phyloP scores from a whole-genome alignment of 2,113 vertebrate genomes.

The Sarotherodon lohbergeri region DNA sequence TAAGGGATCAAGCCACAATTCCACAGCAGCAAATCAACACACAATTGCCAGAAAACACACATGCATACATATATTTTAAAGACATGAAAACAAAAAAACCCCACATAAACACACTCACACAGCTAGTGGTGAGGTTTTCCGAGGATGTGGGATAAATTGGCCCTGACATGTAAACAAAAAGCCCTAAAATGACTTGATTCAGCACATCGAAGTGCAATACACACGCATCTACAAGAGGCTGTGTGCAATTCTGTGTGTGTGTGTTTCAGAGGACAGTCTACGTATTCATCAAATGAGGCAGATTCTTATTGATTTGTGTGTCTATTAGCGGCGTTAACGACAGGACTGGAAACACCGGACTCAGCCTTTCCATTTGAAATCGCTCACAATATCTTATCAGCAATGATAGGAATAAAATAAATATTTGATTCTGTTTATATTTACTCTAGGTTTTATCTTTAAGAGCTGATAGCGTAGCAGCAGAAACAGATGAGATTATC shows the following conservation, averaged over 20 bases:
- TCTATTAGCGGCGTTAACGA: constrained; percentile 84
- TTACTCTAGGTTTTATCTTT: neutral
- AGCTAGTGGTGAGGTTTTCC: constrained; percentile 55
- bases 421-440: neutral
- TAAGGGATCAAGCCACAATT: neutral
- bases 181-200: constrained; percentile 81
- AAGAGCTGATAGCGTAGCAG: neutral
- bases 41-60: neutral
- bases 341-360: constrained; percentile 30
- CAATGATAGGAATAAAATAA: neutral
- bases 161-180: constrained; percentile 85
- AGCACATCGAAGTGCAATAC: constrained; percentile 76
- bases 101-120: neutral
- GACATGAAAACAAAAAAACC: neutral
- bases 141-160: constrained; percentile 78
- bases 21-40: neutral
- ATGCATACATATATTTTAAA: neutral
- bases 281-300: constrained; percentile 90
- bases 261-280: constrained; percentile 69
- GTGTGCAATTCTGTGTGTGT: neutral
- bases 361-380: neutral
- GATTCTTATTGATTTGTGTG: constrained; percentile 89
- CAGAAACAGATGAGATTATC: neutral
- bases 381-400: neutral
- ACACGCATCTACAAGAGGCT: neutral